These are phyloP conservation scores for Diplodus puntazzo DNA, from an alignment of 2,797 vertebrate genomes.

Conservation along the genomic window DNA sequence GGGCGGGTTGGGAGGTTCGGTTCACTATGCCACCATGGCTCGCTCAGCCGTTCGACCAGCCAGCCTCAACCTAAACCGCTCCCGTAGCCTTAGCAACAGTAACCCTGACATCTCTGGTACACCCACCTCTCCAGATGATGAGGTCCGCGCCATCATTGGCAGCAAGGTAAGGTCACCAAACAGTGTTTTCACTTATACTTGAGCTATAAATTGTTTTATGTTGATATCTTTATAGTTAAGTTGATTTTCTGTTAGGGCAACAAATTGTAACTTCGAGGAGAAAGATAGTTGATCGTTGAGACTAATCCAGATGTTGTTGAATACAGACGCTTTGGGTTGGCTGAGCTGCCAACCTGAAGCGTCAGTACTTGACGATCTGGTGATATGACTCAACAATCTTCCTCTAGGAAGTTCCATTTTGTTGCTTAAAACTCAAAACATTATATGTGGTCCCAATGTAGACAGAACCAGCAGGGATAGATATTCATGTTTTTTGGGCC, in stretches of 20 bases:
- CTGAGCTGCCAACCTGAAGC: no score
- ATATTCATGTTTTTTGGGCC: slow-evolving; percentile 7
- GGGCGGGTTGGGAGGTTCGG: slow-evolving; percentile 93
- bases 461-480: not conserved
- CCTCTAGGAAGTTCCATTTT: no score
- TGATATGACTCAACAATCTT: no score
- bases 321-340: no score
- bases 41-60: slow-evolving; percentile 95
- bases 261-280: no score
- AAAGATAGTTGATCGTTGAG: no score
- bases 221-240: slow-evolving; percentile 1
- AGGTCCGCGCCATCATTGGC: slow-evolving; percentile 97
- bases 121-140: slow-evolving; percentile 96
- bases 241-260: slow-evolving; percentile 2
- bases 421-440: slow-evolving; percentile 1
- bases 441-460: slow-evolving; percentile 1
- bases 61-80: slow-evolving; percentile 97
- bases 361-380: no score
- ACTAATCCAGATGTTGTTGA: no score
- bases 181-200: not conserved
- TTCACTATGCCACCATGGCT: slow-evolving; percentile 99
- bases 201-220: not conserved
- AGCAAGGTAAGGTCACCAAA: slow-evolving; percentile 89
- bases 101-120: slow-evolving; percentile 99
- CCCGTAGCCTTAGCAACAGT: slow-evolving; percentile 98